A percentile compares a stretch with the other conserved stretches of the same genome.
Conservation (phyloP, 2,113 vertebrate species). For the Panurus biarmicus region DNA sequence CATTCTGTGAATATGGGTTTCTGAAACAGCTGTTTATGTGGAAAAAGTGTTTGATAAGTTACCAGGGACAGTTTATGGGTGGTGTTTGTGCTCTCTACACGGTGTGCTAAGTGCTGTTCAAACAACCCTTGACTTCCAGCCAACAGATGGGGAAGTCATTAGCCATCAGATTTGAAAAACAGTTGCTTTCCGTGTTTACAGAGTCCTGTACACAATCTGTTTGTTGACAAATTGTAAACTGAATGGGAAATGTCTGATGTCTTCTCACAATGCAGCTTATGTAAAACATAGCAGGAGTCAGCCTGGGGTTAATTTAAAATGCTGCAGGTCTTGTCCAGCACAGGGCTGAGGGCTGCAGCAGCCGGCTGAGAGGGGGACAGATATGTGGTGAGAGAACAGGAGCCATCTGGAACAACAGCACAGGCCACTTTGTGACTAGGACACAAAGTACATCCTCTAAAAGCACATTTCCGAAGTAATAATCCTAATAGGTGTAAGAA, state of each 20-base stretch:
- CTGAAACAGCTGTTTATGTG: neutral
- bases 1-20: neutral
- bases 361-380: neutral
- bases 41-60: neutral
- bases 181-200: conserved; percentile 40
- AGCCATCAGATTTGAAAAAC: conserved; percentile 6
- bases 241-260: neutral
- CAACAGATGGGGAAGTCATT: conserved; percentile 56
- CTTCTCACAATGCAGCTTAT: neutral
- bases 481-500: neutral
- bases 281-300: neutral
- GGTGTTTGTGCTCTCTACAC: neutral
- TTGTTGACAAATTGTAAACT: neutral
- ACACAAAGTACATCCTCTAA: neutral
- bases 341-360: neutral
- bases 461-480: neutral
- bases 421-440: neutral
- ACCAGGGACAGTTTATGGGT: neutral
- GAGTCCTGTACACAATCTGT: neutral
- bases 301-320: neutral
- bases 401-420: neutral
- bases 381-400: neutral
- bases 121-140: conserved; percentile 22
- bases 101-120: neutral
- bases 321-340: neutral